These are phyloP conservation scores for Chelonoidis abingdonii DNA, from an alignment of 2,113 vertebrate genomes.

Conservation along the genomic window DNA sequence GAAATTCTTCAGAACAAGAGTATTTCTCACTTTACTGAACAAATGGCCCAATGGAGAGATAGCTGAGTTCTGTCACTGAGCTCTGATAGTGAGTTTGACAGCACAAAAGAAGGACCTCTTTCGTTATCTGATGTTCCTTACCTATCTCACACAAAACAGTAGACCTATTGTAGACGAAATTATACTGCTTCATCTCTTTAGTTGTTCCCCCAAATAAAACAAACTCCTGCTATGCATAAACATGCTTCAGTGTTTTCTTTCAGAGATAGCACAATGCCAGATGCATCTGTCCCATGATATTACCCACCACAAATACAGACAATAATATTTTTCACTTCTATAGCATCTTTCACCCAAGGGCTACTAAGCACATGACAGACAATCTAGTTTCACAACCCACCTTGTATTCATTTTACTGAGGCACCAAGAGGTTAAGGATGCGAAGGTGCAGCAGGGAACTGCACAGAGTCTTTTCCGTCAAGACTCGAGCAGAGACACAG, in stretches of 20 bases:
- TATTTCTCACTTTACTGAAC: neutral
- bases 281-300: neutral
- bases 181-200: neutral
- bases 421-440: neutral
- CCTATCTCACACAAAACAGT: neutral
- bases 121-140: neutral
- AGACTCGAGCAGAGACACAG: neutral
- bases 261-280: neutral
- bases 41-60: neutral
- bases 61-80: constrained; percentile 2
- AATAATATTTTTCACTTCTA: neutral
- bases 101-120: neutral
- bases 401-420: neutral
- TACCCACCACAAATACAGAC: neutral
- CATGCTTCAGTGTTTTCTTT: neutral
- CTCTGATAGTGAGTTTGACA: neutral
- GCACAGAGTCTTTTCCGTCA: neutral
- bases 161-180: constrained; percentile 6
- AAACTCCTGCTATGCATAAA: neutral
- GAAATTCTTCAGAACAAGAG: neutral
- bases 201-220: constrained; percentile 9
- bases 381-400: neutral
- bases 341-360: neutral
- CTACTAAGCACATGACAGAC: neutral
- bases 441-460: neutral